Percentiles rank a stretch among this genome's conserved stretches.
These are phyloP conservation scores for Montipora capricornis DNA, from an alignment of 64 coral and sea anemone genomes.

Conservation along the genomic window DNA sequence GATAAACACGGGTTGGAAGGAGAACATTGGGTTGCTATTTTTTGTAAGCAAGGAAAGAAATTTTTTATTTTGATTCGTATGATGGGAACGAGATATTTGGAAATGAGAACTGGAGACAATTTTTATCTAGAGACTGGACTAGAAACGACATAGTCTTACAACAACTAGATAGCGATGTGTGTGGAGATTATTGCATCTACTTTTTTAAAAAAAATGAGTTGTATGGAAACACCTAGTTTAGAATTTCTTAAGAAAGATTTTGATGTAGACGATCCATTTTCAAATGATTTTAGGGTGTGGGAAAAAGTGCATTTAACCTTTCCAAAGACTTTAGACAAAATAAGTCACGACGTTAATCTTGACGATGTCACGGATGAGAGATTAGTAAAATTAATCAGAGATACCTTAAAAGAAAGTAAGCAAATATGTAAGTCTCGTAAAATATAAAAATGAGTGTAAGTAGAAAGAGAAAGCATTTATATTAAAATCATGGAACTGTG, in stretches of 20 bases:
- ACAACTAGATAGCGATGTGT: background rate
- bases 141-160: background rate
- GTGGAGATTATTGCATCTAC: too few relatives aligned
- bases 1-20: too few relatives aligned
- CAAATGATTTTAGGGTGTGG: background rate
- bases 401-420: background rate
- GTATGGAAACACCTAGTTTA: background rate
- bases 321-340: background rate
- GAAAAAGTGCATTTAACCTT: background rate
- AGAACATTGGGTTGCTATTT: background rate
- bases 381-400: background rate
- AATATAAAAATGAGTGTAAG: too few relatives aligned
- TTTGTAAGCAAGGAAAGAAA: background rate
- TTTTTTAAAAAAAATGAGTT: background rate
- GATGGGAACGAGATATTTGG: fast-evolving
- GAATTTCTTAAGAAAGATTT: background rate
- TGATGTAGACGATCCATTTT: background rate
- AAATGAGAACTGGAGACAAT: background rate
- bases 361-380: background rate
- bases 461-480: too few relatives aligned
- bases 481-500: too few relatives aligned
- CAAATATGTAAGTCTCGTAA: background rate
- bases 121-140: background rate
- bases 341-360: background rate
- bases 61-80: background rate